Conservation (phyloP, 2,113 vertebrate genomes). For the Amphiprion ocellaris region DNA sequence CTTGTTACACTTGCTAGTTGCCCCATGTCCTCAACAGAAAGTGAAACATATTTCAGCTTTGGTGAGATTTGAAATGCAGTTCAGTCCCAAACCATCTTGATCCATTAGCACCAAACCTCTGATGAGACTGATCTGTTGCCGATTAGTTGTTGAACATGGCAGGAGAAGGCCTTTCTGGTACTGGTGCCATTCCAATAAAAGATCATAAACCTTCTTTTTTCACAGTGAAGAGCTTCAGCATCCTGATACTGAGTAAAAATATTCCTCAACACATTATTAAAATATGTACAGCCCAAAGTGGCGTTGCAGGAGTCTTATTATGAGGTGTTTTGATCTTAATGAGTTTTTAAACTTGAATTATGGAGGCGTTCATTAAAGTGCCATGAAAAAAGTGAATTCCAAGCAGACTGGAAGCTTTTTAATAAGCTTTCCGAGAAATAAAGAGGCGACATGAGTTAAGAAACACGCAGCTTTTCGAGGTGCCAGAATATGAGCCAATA, state of each 20-base stretch:
- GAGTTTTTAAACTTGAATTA: constrained; percentile 6
- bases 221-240: neutral
- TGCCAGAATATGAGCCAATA: neutral
- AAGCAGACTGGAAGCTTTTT: neutral
- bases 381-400: constrained; percentile 6
- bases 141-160: neutral
- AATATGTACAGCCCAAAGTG: neutral
- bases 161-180: neutral
- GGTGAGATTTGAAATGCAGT: constrained; percentile 1
- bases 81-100: neutral
- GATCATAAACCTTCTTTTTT: neutral
- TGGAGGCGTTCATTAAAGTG: neutral
- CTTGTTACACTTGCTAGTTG: neutral
- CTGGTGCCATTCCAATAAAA: constrained; percentile 16
- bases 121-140: neutral
- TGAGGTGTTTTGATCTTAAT: constrained; percentile 7
- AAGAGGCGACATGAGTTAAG: neutral
- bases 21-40: neutral
- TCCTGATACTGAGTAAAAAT: neutral
- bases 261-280: neutral
- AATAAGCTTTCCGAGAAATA: neutral
- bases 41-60: neutral
- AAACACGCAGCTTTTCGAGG: neutral
- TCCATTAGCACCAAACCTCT: neutral
- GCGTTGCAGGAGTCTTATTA: neutral